Evolutionary conservation across 2,797 vertebrate genomes (phyloP).

Genomic region (Megaceryle alcyon): DNA sequence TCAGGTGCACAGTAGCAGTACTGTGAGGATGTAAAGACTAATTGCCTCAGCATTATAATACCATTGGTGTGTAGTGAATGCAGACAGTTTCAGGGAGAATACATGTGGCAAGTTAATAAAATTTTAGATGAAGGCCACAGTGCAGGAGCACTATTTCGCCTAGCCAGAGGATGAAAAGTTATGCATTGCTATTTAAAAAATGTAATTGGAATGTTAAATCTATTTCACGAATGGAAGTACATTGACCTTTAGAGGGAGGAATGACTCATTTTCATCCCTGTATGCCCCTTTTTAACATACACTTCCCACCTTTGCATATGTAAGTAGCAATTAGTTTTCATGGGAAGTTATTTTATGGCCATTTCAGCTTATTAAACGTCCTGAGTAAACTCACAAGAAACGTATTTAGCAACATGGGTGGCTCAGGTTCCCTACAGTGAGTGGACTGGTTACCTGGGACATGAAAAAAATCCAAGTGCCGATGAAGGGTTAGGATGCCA

Average conservation of each 20-base stretch:
- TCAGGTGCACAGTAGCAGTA: neutral
- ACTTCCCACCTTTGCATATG: slow-evolving; percentile 34
- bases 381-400: slow-evolving; percentile 38
- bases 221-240: slow-evolving; percentile 45
- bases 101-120: slow-evolving; percentile 52
- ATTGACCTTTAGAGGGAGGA: slow-evolving; percentile 30
- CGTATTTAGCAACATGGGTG: neutral
- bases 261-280: slow-evolving; percentile 34
- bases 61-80: neutral
- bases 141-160: slow-evolving; percentile 14
- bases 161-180: slow-evolving; percentile 59
- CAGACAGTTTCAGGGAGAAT: slow-evolving; percentile 32
- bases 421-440: neutral
- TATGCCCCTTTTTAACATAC: slow-evolving; percentile 24
- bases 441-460: neutral
- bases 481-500: neutral
- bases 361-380: slow-evolving; percentile 54
- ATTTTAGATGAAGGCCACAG: slow-evolving; percentile 45
- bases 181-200: slow-evolving; percentile 59
- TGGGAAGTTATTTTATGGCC: slow-evolving; percentile 37
- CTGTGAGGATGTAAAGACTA: slow-evolving; percentile 26
- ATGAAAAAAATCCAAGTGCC: neutral
- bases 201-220: slow-evolving; percentile 59
- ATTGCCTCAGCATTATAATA: slow-evolving; percentile 11
- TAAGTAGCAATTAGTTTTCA: slow-evolving; percentile 47